Conservation (phyloP, 2,797 vertebrate species). For the Vespertilio murinus region DNA sequence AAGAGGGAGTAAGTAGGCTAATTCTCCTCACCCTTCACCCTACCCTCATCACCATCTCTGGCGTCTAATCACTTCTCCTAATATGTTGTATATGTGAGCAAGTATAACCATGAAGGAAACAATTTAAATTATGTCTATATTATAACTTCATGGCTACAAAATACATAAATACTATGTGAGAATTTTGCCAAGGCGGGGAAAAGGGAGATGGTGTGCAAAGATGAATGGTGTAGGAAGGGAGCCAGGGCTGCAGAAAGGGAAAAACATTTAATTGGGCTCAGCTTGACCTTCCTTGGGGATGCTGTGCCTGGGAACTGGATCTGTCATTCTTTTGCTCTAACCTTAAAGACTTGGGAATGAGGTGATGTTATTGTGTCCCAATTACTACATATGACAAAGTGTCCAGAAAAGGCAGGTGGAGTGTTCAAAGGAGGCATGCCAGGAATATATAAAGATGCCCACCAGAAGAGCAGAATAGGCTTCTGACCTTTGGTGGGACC, state of each 20-base stretch:
- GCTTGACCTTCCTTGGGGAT: background rate
- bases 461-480: background rate
- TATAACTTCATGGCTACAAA: background rate
- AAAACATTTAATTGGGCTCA: background rate
- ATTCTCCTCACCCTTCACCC: background rate
- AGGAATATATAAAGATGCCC: background rate
- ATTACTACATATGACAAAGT: background rate
- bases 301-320: background rate
- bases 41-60: background rate
- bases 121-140: background rate
- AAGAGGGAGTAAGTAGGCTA: background rate
- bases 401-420: background rate
- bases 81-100: background rate
- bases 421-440: background rate
- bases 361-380: background rate
- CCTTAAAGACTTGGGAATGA: background rate
- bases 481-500: background rate
- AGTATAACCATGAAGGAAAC: background rate
- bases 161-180: background rate
- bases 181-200: background rate
- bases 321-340: background rate
- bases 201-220: background rate
- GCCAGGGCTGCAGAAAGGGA: background rate
- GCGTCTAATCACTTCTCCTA: background rate
- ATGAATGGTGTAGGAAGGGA: no score